Percentiles rank a stretch among this genome's conserved stretches.
Conservation (phyloP, 2,888 invertebrate genomes). For the Drosophila yooni region DNA sequence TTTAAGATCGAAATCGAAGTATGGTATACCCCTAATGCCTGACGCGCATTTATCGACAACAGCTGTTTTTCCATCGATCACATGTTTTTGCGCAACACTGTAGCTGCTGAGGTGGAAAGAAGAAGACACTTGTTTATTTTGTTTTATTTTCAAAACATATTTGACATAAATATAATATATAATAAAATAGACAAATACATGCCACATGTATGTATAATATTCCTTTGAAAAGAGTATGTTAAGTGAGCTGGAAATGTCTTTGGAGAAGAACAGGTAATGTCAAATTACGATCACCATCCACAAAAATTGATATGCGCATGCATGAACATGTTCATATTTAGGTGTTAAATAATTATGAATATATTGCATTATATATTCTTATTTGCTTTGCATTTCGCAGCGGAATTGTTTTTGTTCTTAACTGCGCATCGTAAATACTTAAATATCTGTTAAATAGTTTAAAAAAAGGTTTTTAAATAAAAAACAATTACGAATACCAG, state of each 20-base stretch:
- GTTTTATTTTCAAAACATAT: constrained; percentile 17
- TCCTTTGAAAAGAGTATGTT: constrained; percentile 29
- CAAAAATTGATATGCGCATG: not conserved
- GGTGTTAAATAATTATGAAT: not conserved
- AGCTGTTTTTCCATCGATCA: constrained; percentile 15
- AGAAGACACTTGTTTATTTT: constrained; percentile 21
- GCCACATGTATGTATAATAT: constrained; percentile 1
- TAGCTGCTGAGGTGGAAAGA: constrained; percentile 21
- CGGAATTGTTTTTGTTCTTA: not conserved
- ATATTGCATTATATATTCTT: not conserved
- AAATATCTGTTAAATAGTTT: not conserved
- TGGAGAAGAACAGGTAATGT: constrained; percentile 62
- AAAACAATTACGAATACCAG: not conserved
- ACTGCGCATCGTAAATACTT: not conserved
- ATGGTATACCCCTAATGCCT: not conserved
- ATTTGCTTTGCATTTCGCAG: not conserved
- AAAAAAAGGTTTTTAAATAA: not conserved
- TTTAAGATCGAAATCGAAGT: not conserved
- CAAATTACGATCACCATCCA: not conserved
- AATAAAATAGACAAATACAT: constrained; percentile 2
- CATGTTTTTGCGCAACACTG: constrained; percentile 4
- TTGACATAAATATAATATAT: not conserved
- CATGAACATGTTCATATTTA: not conserved
- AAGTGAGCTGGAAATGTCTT: constrained; percentile 58
- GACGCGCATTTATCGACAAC: constrained; percentile 27